Conservation (phyloP, 2,113 vertebrate species). For the Pteropus alecto region DNA sequence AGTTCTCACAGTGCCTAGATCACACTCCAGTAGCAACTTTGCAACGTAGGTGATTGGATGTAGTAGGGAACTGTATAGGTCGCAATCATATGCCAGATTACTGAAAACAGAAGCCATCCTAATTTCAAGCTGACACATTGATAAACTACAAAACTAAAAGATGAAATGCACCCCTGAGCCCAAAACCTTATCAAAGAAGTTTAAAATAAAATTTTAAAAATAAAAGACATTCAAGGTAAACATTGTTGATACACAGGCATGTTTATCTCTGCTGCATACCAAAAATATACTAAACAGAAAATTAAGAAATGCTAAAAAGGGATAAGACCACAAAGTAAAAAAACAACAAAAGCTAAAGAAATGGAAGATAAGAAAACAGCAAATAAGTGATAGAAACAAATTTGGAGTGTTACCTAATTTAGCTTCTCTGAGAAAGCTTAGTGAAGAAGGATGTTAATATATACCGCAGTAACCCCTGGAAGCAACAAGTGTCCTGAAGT, state of each 20-base stretch:
- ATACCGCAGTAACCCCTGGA: background rate
- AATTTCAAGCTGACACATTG: background rate
- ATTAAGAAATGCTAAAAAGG: background rate
- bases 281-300: background rate
- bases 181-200: background rate
- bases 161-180: background rate
- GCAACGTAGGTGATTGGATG: accelerated
- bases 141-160: background rate
- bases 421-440: background rate
- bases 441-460: background rate
- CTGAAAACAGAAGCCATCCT: background rate
- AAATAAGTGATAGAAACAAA: background rate
- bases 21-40: background rate
- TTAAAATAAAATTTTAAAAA: background rate
- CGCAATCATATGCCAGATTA: background rate
- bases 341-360: background rate
- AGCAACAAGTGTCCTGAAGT: background rate
- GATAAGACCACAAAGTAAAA: background rate
- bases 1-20: background rate
- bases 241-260: background rate
- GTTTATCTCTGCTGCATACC: background rate
- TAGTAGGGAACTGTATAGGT: background rate
- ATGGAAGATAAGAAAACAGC: background rate
- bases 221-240: background rate
- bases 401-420: background rate